A percentile compares a stretch with the other conserved stretches of the same genome.
Conservation (phyloP, 2,888 invertebrate genomes). For the Synanthedon tipuliformis region DNA sequence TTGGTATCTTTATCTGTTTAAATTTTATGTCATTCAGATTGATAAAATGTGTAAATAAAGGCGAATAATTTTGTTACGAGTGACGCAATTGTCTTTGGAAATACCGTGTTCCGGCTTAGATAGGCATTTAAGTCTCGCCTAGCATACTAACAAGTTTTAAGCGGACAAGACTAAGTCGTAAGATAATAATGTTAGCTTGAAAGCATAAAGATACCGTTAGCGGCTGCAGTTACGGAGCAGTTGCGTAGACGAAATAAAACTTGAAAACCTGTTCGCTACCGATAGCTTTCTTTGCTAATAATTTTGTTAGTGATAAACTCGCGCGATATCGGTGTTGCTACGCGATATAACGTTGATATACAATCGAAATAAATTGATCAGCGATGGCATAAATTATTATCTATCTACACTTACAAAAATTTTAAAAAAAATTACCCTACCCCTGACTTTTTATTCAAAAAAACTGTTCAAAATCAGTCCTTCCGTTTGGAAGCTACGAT, state of each 20-base stretch:
- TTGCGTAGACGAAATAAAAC: constrained; percentile 51
- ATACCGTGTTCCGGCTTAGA: constrained; percentile 29
- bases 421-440: too few species aligned
- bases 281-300: constrained; percentile 23
- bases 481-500: too few species aligned
- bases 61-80: not conserved
- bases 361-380: too few species aligned
- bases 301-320: constrained; percentile 22
- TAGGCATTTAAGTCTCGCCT: constrained; percentile 31
- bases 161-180: constrained; percentile 35
- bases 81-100: constrained; percentile 11
- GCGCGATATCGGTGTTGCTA: constrained; percentile 22
- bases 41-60: not conserved
- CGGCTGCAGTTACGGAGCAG: constrained; percentile 37
- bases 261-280: constrained; percentile 39
- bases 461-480: too few species aligned
- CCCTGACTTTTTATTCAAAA: too few species aligned
- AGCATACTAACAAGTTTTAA: constrained; percentile 40
- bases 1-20: too few species aligned
- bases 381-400: too few species aligned
- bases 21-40: not conserved
- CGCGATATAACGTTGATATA: constrained; percentile 9
- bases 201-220: constrained; percentile 48
- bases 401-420: too few species aligned
- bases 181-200: constrained; percentile 23